Conservation (phyloP, 2,888 invertebrate genomes). For the Ormyrus pomaceus region DNA sequence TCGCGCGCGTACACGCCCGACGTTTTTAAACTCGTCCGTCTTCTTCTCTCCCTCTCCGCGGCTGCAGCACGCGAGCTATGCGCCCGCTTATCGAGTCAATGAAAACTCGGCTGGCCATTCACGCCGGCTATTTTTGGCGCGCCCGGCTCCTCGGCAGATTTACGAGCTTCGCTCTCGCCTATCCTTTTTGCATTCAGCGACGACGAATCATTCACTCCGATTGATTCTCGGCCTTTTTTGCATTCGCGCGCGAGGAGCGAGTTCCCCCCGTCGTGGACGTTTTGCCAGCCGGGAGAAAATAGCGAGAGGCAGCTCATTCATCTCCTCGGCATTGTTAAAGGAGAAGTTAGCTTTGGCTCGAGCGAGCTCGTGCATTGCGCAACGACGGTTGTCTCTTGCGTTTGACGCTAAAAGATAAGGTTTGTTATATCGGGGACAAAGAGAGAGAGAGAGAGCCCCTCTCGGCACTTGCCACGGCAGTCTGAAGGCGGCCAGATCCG, state of each 20-base stretch:
- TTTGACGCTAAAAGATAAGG: background rate
- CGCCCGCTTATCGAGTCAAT: conserved; percentile 7
- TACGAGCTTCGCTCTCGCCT: conserved; percentile 7
- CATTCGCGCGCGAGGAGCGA: background rate
- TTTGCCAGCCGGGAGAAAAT: no score
- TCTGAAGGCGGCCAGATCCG: background rate
- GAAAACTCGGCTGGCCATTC: conserved; percentile 3
- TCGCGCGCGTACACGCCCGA: background rate
- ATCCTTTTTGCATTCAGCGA: background rate
- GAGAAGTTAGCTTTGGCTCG: no score
- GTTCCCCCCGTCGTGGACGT: no score
- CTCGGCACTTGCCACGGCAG: background rate
- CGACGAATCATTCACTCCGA: conserved; percentile 22
- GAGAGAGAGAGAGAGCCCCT: background rate
- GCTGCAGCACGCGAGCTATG: background rate
- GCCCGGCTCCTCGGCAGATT: conserved; percentile 4
- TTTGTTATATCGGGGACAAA: background rate
- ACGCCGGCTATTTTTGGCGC: conserved; percentile 7
- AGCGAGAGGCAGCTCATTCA: no score
- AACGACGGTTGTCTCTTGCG: background rate
- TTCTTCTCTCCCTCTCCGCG: conserved; percentile 20
- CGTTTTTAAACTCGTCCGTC: conserved; percentile 19
- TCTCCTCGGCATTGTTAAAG: no score
- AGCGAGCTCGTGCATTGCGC: no score
- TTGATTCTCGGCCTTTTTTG: background rate